Conservation (phyloP, 2,797 vertebrate genomes). For the Gymnothorax javanicus region DNA sequence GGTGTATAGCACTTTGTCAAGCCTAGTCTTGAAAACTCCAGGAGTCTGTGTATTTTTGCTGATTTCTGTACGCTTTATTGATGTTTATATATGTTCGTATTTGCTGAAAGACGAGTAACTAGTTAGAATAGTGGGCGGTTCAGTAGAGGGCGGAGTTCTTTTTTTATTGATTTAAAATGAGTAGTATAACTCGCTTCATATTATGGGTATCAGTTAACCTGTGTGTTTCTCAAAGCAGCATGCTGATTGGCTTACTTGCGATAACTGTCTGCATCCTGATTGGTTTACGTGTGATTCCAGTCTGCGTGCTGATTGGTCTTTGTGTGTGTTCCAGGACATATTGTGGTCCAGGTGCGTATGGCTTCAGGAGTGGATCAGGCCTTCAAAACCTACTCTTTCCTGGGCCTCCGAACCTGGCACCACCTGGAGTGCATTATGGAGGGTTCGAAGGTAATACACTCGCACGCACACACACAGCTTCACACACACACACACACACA, state of each 20-base stretch:
- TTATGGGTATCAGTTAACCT: no score
- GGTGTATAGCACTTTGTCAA: no score
- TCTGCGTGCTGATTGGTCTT: background rate
- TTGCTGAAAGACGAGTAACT: no score
- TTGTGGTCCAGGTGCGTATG: constrained; percentile 84
- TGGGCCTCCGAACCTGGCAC: constrained; percentile 84
- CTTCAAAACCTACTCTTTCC: constrained; percentile 67
- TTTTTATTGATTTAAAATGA: no score
- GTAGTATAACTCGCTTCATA: no score
- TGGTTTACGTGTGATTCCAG: background rate
- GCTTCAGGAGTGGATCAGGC: constrained; percentile 78
- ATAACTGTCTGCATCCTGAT: background rate
- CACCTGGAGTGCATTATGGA: constrained; percentile 82
- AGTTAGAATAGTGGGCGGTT: no score
- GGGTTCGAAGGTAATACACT: constrained; percentile 75
- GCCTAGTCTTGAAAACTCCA: no score
- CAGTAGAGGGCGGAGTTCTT: no score
- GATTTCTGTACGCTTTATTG: no score
- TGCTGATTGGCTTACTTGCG: background rate
- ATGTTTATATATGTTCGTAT: no score
- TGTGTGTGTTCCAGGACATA: constrained; percentile 67
- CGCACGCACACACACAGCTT: background rate
- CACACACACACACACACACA: no score
- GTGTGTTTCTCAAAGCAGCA: background rate
- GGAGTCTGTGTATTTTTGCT: no score